Conservation (phyloP, 2,888 invertebrate genomes). For the Andrena minutula region DNA sequence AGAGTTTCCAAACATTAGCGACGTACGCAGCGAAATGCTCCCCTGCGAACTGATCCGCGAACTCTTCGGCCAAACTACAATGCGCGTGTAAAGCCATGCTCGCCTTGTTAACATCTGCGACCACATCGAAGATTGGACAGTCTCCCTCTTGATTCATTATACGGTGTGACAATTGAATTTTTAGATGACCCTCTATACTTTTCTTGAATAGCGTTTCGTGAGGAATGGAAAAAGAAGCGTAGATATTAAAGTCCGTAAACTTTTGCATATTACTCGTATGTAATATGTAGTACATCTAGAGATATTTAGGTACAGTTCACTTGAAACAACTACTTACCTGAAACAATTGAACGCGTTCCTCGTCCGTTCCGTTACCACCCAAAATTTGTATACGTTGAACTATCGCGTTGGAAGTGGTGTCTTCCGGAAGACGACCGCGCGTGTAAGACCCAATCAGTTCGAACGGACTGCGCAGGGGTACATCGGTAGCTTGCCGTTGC, state of each 20-base stretch:
- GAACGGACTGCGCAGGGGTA: slow-evolving; percentile 84
- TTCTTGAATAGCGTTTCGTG: slow-evolving; percentile 80
- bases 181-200: slow-evolving; percentile 88
- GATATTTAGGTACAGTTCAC: not conserved
- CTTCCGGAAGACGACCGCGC: slow-evolving; percentile 78
- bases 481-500: slow-evolving; percentile 80
- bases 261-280: not conserved
- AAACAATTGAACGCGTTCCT: slow-evolving; percentile 75
- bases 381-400: slow-evolving; percentile 83
- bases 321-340: slow-evolving; percentile 65
- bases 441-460: slow-evolving; percentile 78
- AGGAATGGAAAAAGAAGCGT: not conserved
- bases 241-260: not conserved
- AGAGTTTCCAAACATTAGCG: slow-evolving; percentile 84
- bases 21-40: slow-evolving; percentile 83
- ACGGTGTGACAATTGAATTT: slow-evolving; percentile 88
- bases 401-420: slow-evolving; percentile 79
- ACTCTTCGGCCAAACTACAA: slow-evolving; percentile 85
- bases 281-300: not conserved
- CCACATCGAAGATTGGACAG: slow-evolving; percentile 85
- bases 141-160: slow-evolving; percentile 85
- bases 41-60: slow-evolving; percentile 69
- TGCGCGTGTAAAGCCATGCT: slow-evolving; percentile 87
- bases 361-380: slow-evolving; percentile 78
- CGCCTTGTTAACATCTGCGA: slow-evolving; percentile 76